Evolutionary conservation across 2,113 vertebrate genomes (phyloP).

Genomic region (Platysternon megacephalum): DNA sequence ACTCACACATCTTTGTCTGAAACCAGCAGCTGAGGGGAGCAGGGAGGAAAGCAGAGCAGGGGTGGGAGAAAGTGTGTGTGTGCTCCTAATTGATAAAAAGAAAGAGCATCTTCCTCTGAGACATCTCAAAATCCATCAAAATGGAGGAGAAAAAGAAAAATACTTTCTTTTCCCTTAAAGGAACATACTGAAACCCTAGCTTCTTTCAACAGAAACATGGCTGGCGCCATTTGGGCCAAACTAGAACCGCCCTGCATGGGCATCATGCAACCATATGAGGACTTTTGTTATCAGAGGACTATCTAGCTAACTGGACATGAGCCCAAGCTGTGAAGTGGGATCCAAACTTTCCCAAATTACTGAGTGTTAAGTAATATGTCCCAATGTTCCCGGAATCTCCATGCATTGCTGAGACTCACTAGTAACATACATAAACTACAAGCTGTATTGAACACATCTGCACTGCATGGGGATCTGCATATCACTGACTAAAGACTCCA

Average conservation of each 20-base stretch:
- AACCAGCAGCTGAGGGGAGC: constrained; percentile 62
- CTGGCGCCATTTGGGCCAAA: not conserved
- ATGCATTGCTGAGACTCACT: not conserved
- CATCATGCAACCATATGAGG: accelerated
- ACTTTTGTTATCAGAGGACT: not conserved
- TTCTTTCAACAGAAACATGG: not conserved
- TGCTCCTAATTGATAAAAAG: constrained; percentile 74
- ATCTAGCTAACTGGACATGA: not conserved
- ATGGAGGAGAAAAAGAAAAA: constrained; percentile 53
- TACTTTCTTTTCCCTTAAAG: not conserved
- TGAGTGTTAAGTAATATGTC: not conserved
- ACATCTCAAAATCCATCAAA: constrained; percentile 67
- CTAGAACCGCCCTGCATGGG: not conserved
- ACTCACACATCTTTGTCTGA: constrained; percentile 77
- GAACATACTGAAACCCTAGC: not conserved
- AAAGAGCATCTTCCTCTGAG: constrained; percentile 56
- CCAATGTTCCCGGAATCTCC: not conserved
- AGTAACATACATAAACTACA: not conserved
- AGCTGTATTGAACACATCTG: not conserved
- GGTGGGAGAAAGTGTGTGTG: constrained; percentile 56
- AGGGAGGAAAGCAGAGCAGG: constrained; percentile 61
- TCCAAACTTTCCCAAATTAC: not conserved
- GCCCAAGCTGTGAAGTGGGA: not conserved
- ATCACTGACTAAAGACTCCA: not conserved
- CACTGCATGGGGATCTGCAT: not conserved